phyloP scores from a whole-genome alignment of 2,888 invertebrate genomes.

The Callyntrura guangdongensis region DNA sequence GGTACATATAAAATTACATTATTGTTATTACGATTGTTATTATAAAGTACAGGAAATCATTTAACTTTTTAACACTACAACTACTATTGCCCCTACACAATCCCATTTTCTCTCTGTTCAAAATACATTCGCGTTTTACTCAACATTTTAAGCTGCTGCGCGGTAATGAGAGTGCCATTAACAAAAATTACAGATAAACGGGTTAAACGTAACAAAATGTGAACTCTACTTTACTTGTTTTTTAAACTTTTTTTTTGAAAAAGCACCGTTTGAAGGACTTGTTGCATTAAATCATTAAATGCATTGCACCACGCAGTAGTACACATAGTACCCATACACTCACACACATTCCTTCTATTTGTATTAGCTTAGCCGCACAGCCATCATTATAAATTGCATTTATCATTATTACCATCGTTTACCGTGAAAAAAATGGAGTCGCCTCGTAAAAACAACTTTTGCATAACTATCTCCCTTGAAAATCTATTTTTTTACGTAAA shows the following conservation, averaged over 20 bases:
- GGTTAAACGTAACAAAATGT: constrained; percentile 4
- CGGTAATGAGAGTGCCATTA: constrained; percentile 26
- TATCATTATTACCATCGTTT: constrained; percentile 8
- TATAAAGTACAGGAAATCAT: constrained; percentile 7
- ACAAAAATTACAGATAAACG: constrained; percentile 12
- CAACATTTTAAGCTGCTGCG: not conserved
- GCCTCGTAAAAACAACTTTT: constrained; percentile 59
- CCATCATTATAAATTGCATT: constrained; percentile 24
- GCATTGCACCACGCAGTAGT: not conserved
- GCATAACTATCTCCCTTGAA: constrained; percentile 52
- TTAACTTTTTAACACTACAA: not conserved
- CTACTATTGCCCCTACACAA: not conserved
- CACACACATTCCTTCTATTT: not conserved
- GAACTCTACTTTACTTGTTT: not conserved
- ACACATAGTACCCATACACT: not conserved
- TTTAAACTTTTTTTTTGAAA: not conserved
- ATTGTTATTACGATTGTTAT: too few relatives aligned
- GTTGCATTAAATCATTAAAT: constrained; percentile 8
- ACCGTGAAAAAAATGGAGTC: constrained; percentile 48
- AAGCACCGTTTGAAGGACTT: constrained; percentile 39
- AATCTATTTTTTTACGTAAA: constrained; percentile 4
- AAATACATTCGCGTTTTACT: not conserved
- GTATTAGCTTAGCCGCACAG: not conserved
- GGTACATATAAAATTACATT: too few relatives aligned
- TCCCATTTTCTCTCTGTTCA: not conserved